Conservation (phyloP, 2,888 invertebrate genomes). For the Philereme vetulata region DNA sequence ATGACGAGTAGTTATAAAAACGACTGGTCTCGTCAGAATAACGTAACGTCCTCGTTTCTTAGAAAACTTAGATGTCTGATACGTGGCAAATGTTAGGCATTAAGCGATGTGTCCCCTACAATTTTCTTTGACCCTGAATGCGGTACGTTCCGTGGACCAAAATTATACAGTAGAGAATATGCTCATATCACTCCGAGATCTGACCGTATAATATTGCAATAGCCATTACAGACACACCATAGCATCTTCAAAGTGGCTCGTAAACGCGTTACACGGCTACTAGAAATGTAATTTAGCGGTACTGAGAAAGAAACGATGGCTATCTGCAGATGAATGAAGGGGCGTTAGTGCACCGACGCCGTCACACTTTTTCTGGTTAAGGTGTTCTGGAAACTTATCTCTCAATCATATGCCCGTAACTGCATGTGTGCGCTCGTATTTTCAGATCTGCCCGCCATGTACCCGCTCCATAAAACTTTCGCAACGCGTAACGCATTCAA, state of each 20-base stretch:
- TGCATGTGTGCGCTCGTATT: conserved; percentile 57
- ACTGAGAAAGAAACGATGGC: conserved; percentile 77
- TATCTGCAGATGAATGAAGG: conserved; percentile 75
- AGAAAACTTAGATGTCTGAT: conserved; percentile 70
- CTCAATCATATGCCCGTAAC: conserved; percentile 59
- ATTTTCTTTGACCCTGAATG: conserved; percentile 75
- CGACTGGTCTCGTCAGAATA: conserved; percentile 45
- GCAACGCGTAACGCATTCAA: conserved; percentile 47
- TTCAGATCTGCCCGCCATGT: conserved; percentile 58
- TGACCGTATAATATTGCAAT: conserved; percentile 79
- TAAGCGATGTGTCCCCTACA: conserved; percentile 58
- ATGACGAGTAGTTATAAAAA: conserved; percentile 49
- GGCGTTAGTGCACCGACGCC: conserved; percentile 66
- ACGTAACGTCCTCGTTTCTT: conserved; percentile 56
- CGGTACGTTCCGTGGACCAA: conserved; percentile 69
- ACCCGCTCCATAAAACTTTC: conserved; percentile 62
- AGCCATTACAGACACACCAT: conserved; percentile 78
- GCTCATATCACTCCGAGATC: conserved; percentile 75
- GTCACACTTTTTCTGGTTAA: conserved; percentile 73
- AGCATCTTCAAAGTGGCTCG: conserved; percentile 80
- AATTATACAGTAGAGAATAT: conserved; percentile 75
- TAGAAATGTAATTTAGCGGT: conserved; percentile 82
- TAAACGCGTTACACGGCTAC: conserved; percentile 80
- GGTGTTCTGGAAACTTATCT: conserved; percentile 77
- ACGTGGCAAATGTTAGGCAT: conserved; percentile 65